phyloP scores from a whole-genome alignment of 2,888 invertebrate species.

The Yponomeuta cagnagella region DNA sequence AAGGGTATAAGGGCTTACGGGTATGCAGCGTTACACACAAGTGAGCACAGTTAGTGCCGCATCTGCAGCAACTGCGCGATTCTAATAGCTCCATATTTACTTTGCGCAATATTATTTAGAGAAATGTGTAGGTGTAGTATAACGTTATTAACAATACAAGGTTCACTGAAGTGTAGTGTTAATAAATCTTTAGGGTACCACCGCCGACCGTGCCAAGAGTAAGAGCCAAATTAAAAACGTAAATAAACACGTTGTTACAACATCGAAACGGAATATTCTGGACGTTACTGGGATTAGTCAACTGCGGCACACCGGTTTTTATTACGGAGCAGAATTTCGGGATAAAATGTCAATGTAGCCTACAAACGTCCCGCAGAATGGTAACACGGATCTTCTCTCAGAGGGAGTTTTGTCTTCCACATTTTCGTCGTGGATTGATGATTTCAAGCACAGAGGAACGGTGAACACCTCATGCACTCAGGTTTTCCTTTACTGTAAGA shows the following conservation, averaged over 20 bases:
- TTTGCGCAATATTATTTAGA: neutral
- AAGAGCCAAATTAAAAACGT: neutral
- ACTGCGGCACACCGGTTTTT: neutral
- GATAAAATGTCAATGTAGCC: too few species aligned
- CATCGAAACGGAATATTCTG: neutral
- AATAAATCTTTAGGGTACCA: neutral
- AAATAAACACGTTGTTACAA: neutral
- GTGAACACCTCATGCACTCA: too few species aligned
- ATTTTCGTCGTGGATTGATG: too few species aligned
- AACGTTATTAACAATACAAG: neutral
- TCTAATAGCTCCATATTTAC: neutral
- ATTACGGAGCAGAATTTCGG: neutral
- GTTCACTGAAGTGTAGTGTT: slow-evolving; percentile 1
- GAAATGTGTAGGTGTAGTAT: neutral
- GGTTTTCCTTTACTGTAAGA: too few species aligned
- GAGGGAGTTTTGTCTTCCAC: too few species aligned
- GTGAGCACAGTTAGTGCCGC: neutral
- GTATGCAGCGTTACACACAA: neutral
- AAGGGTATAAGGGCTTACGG: too few species aligned
- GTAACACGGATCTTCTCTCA: too few species aligned
- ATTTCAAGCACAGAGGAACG: too few species aligned
- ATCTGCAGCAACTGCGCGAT: neutral
- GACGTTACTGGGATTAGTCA: neutral
- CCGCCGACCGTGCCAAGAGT: neutral
- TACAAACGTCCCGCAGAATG: too few species aligned